Conservation (phyloP, 2,113 vertebrate species). For the Hypanus sabinus region DNA sequence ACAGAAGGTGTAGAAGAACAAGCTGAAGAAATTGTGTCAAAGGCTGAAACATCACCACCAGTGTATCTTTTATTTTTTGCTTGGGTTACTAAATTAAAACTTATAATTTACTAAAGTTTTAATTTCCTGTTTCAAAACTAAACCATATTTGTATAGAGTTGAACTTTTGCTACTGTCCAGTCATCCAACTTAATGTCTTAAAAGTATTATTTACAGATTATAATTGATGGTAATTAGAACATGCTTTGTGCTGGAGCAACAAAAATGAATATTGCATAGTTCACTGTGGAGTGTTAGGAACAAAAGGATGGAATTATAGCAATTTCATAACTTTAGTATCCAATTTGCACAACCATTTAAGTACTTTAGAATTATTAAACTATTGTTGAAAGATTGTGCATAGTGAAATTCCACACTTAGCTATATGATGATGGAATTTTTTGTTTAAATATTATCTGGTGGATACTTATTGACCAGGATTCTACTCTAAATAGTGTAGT, state of each 20-base stretch:
- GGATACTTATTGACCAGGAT: too few species aligned
- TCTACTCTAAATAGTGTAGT: background rate
- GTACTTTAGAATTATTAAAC: background rate
- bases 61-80: constrained; percentile 61
- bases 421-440: background rate
- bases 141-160: background rate
- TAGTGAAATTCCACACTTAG: background rate
- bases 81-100: background rate
- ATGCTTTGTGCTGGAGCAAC: background rate
- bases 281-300: background rate
- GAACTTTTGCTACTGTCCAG: background rate
- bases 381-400: background rate
- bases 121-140: background rate
- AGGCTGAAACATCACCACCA: constrained; percentile 59
- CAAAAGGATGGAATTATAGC: background rate
- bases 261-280: background rate
- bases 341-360: background rate
- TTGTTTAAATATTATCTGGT: too few species aligned
- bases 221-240: background rate
- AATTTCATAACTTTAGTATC: background rate
- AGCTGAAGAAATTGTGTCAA: constrained; percentile 67
- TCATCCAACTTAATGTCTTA: background rate
- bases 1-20: constrained; percentile 58
- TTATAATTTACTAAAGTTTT: background rate
- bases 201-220: background rate